phyloP scores from a whole-genome alignment of 2,888 invertebrate species.

The Thera britannica region DNA sequence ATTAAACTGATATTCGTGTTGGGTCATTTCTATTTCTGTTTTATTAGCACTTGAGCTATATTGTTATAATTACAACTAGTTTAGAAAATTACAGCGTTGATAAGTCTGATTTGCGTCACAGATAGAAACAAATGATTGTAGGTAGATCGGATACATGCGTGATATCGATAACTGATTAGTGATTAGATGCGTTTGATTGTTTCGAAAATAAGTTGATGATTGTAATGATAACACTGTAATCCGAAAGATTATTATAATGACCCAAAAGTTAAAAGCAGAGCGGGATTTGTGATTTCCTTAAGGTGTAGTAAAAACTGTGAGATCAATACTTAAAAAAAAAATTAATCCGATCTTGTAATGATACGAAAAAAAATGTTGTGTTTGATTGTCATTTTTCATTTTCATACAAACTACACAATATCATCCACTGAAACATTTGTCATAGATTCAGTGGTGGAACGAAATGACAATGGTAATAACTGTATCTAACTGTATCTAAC shows the following conservation, averaged over 20 bases:
- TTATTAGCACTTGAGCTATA: constrained; percentile 5
- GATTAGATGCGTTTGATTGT: constrained; percentile 31
- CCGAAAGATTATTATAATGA: background rate
- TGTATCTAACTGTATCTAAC: no score
- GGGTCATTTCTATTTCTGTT: constrained; percentile 35
- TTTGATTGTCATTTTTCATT: background rate
- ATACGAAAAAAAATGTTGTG: no score
- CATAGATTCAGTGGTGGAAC: background rate
- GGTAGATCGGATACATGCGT: constrained; percentile 20
- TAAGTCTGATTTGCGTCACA: constrained; percentile 32
- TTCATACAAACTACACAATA: no score
- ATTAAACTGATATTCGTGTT: constrained; percentile 17
- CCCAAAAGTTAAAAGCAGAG: no score
- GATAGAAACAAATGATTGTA: constrained; percentile 27
- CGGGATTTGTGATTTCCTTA: no score
- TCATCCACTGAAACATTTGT: background rate
- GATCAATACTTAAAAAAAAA: no score
- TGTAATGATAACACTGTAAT: background rate
- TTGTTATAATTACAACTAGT: constrained; percentile 11
- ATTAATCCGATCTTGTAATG: no score
- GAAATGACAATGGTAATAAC: no score
- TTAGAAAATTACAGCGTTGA: constrained; percentile 10
- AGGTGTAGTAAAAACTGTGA: no score
- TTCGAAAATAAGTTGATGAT: constrained; percentile 1
- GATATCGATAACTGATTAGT: constrained; percentile 6